A percentile compares a stretch with the other conserved stretches of the same genome.
Conservation (phyloP, 2,113 vertebrate species). For the Triplophysa siluroides region DNA sequence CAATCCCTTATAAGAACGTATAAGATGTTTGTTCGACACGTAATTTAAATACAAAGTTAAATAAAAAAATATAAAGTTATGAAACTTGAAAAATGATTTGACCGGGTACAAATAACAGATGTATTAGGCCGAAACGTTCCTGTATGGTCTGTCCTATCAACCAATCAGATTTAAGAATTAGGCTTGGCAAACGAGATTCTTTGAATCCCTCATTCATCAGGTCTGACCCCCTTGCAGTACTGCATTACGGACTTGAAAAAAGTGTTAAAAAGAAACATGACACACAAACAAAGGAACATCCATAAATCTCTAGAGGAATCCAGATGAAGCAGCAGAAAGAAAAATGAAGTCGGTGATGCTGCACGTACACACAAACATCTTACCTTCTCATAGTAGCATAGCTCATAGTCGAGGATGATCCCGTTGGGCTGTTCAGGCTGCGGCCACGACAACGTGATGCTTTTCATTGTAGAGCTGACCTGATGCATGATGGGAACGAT, state of each 20-base stretch:
- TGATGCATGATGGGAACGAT: slow-evolving; percentile 99
- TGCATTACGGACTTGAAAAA: neutral
- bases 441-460: slow-evolving; percentile 97
- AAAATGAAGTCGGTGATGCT: neutral
- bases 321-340: no score
- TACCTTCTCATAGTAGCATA: slow-evolving; percentile 96
- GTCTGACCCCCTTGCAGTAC: neutral
- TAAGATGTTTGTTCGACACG: no score
- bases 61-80: no score
- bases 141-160: no score
- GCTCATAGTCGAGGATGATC: slow-evolving; percentile 98
- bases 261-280: neutral
- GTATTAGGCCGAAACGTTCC: no score
- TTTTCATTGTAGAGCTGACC: slow-evolving; percentile 97
- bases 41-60: no score
- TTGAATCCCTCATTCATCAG: neutral
- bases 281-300: neutral
- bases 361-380: slow-evolving; percentile 56
- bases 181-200: no score
- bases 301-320: neutral
- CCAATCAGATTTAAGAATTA: no score
- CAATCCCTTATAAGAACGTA: no score
- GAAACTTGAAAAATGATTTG: no score
- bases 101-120: no score
- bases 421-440: slow-evolving; percentile 98